Evolutionary conservation across 2,888 invertebrate genomes (phyloP).

Genomic region (Agriopis marginaria): DNA sequence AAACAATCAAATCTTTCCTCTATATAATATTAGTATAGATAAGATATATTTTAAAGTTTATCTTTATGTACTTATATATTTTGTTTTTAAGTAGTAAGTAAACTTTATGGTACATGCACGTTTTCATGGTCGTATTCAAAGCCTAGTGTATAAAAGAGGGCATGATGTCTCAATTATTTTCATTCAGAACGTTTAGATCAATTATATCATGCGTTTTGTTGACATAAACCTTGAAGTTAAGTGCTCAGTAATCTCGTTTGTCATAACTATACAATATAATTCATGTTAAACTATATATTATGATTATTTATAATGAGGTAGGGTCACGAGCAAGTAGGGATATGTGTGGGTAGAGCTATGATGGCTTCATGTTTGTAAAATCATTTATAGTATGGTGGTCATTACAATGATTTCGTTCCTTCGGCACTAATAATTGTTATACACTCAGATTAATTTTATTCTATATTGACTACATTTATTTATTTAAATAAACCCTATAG

Average conservation of each 20-base stretch:
- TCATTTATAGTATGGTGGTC: background rate
- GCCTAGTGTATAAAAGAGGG: background rate
- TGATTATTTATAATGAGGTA: constrained; percentile 27
- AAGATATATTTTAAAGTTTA: too few species aligned
- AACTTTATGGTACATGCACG: background rate
- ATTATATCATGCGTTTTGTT: constrained; percentile 26
- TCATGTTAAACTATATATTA: constrained; percentile 27
- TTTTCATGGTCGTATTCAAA: background rate
- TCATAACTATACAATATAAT: constrained; percentile 30
- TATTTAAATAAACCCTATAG: too few species aligned
- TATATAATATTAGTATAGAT: too few species aligned
- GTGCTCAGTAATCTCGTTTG: constrained; percentile 30
- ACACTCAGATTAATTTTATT: too few species aligned
- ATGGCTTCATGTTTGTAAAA: constrained; percentile 12
- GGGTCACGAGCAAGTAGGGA: constrained; percentile 21
- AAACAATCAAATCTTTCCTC: too few species aligned
- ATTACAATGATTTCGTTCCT: background rate
- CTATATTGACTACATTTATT: too few species aligned
- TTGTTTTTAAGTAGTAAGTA: background rate
- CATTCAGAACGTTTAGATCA: constrained; percentile 22
- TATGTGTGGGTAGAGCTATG: constrained; percentile 17
- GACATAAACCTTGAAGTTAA: constrained; percentile 40
- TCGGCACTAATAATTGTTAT: background rate
- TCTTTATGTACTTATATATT: background rate
- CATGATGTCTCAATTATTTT: constrained; percentile 20